Conservation (phyloP, 2,113 vertebrate species). For the Trachemys scripta region DNA sequence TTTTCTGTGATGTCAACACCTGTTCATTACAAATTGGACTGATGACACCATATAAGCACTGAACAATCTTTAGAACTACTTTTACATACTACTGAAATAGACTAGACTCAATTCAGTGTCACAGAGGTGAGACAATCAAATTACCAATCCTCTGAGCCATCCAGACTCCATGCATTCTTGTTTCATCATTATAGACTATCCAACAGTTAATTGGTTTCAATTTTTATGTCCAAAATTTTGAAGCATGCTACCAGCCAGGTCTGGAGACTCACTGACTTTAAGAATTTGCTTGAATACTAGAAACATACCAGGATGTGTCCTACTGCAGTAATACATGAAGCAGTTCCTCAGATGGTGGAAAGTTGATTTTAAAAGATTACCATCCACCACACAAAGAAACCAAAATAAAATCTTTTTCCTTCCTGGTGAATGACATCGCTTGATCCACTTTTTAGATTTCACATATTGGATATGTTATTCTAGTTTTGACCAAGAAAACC, state of each 20-base stretch:
- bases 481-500: background rate
- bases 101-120: background rate
- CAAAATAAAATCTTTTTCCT: background rate
- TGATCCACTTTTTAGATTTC: background rate
- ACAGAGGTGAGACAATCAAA: background rate
- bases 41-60: background rate
- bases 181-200: too few relatives aligned
- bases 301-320: background rate
- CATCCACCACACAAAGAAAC: background rate
- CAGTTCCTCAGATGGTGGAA: background rate
- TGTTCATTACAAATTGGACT: background rate
- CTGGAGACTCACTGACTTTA: too few relatives aligned
- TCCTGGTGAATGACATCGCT: background rate
- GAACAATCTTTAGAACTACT: background rate
- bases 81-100: background rate
- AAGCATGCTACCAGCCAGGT: too few relatives aligned
- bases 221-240: too few relatives aligned
- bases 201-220: too few relatives aligned
- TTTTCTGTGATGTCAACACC: too few relatives aligned
- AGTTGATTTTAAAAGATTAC: background rate
- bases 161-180: too few relatives aligned
- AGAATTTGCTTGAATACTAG: background rate
- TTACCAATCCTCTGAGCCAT: background rate
- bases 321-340: background rate
- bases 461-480: background rate